Base-by-base conservation (phyloP, 1,140 invertebrate genomes). In the Anastrepha obliqua region DNA sequence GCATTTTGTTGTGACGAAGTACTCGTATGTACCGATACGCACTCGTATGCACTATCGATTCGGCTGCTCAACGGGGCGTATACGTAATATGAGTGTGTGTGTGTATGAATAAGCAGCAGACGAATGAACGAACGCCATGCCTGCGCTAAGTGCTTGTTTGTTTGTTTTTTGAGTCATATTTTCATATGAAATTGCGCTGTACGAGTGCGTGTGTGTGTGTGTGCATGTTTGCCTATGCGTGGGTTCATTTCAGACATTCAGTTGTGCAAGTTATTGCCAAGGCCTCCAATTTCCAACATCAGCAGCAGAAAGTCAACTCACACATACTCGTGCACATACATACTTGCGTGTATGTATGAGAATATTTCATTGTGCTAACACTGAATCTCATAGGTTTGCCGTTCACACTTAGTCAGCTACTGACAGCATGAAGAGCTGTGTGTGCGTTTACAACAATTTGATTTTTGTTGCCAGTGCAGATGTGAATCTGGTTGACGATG, bases 111-210 rank as follows among this genome's bases (percentile, higher is more conserved):
- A 13, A 13, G 60, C 13, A 17, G 20, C 64, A 11, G 64, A 11
- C 51, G 51, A 8, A 11, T 11, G 51, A 55, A 11, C 51, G 51
- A 55, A 55, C 6, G 51, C 51, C 11, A 8, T 65, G 29, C 13
- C 20, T 42, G 64, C 39, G 29, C 44, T 42, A 42, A 74, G 15
- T 47, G 39, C 39, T 74, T 74, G 67, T 74, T 74, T 74, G 15
- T 42, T 47, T 74, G 42, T n/a, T 44, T 74, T 74, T 67, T 39
- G 3, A 74, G 39, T 44, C 67, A 74, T 74, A 74, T 74, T 74
- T 74, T 15, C 6, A 74, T 47, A 29, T 39, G 44, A 11, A 70
- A 39, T 47, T 62, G 11, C 13, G 8, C 15, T 55, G 74, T 39
- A 39, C 11, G 29, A 44, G 7, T 67, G 11, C 3, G 29, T 67